phyloP scores from a whole-genome alignment of 2,888 invertebrate genomes.

The Clistopyga incitator region DNA sequence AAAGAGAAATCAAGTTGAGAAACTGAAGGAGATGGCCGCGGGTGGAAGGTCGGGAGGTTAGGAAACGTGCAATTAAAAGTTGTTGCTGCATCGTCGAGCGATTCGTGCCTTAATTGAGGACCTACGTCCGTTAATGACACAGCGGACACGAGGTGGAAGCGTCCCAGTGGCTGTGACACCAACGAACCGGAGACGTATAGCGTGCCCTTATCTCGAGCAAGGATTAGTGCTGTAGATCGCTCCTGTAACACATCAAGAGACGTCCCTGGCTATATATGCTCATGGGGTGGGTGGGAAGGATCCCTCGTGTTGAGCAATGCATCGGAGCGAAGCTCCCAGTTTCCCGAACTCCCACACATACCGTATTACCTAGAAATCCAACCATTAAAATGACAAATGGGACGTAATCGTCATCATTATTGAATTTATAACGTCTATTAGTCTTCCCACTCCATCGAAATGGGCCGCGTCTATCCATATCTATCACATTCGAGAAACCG shows the following conservation, averaged over 20 bases:
- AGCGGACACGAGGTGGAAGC: not conserved
- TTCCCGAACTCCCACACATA: not conserved
- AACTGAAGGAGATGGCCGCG: not conserved
- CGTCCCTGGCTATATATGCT: slow-evolving; percentile 2
- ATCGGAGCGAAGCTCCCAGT: not conserved
- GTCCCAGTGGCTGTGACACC: not conserved
- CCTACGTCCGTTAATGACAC: slow-evolving; percentile 19
- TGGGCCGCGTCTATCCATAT: not conserved
- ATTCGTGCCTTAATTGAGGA: slow-evolving; percentile 23
- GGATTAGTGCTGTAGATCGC: slow-evolving; percentile 40
- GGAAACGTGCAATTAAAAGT: slow-evolving; percentile 79
- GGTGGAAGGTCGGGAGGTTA: not conserved
- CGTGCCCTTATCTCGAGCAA: slow-evolving; percentile 34
- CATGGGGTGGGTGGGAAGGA: not conserved
- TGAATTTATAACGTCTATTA: slow-evolving; percentile 34
- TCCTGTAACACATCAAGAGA: slow-evolving; percentile 21
- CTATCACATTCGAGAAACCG: not conserved
- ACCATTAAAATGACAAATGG: slow-evolving; percentile 37
- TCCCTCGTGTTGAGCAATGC: slow-evolving; percentile 10
- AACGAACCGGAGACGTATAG: slow-evolving; percentile 20
- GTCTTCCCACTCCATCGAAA: slow-evolving; percentile 14
- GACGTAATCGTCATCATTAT: slow-evolving; percentile 37
- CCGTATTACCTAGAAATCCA: slow-evolving; percentile 8
- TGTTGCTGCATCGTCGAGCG: slow-evolving; percentile 66
- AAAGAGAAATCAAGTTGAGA: slow-evolving; percentile 2